These are phyloP conservation scores for Gymnopithys bicolor DNA, from an alignment of 2,797 vertebrate genomes.

Conservation along the genomic window DNA sequence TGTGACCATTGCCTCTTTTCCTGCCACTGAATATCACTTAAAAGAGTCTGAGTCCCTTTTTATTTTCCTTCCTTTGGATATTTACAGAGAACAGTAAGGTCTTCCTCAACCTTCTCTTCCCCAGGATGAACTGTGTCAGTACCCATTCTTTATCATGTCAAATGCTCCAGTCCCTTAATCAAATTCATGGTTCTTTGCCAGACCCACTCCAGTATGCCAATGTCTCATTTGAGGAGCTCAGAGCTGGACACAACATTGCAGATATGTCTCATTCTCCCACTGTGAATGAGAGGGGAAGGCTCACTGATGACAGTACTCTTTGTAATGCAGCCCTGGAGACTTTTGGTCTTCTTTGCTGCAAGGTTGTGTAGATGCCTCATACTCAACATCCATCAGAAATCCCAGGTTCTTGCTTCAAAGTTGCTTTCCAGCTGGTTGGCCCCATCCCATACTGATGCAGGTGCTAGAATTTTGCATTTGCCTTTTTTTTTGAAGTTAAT, in stretches of 20 bases:
- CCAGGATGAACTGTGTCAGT: neutral
- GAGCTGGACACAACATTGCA: neutral
- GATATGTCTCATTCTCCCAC: neutral
- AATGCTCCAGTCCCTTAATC: neutral
- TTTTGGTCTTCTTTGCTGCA: neutral
- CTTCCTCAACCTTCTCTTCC: neutral
- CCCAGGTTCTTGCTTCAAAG: neutral
- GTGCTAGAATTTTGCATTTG: neutral
- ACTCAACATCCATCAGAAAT: neutral
- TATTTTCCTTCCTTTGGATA: neutral
- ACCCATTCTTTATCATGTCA: neutral
- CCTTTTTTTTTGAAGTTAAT: neutral
- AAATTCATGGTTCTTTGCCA: neutral
- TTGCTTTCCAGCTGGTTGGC: neutral
- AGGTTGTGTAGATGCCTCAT: neutral
- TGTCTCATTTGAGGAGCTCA: neutral
- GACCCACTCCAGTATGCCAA: neutral
- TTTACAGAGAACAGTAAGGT: neutral
- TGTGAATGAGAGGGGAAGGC: neutral
- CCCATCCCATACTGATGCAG: neutral
- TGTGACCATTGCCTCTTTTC: neutral
- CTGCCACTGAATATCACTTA: neutral
- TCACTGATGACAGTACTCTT: neutral
- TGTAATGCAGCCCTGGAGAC: neutral
- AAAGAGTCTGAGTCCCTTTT: neutral